These are phyloP conservation scores for Ecliptopera silaceata DNA, from an alignment of 2,888 invertebrate species.

Conservation along the genomic window DNA sequence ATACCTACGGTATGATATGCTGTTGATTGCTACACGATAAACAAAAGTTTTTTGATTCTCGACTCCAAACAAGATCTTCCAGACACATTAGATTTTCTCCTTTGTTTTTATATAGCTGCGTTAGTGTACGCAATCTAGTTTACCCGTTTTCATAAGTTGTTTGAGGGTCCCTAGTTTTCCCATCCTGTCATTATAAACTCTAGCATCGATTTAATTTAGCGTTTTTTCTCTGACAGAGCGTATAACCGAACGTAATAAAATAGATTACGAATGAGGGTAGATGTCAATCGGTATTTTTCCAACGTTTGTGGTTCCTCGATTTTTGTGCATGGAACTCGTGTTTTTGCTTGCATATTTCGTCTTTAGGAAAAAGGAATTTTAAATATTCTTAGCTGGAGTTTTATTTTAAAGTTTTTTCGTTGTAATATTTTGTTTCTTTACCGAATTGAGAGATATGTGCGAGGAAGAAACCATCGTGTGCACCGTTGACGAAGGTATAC, in stretches of 20 bases:
- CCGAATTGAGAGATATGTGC: constrained; percentile 18
- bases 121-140: too few relatives aligned
- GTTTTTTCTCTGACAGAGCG: constrained; percentile 2
- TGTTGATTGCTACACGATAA: too few relatives aligned
- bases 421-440: constrained; percentile 22
- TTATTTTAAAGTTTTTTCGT: neutral
- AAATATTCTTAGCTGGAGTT: constrained; percentile 12
- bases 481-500: constrained; percentile 8
- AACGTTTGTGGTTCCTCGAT: constrained; percentile 3
- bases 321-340: constrained; percentile 8
- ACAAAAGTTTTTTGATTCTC: too few relatives aligned
- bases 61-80: too few relatives aligned
- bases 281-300: neutral
- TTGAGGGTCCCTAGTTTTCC: neutral
- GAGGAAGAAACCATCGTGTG: constrained; percentile 9
- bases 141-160: neutral
- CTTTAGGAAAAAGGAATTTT: constrained; percentile 10
- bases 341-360: constrained; percentile 16
- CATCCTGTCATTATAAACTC: constrained; percentile 5
- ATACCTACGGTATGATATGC: too few relatives aligned
- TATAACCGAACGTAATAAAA: constrained; percentile 16
- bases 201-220: constrained; percentile 4
- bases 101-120: too few relatives aligned
- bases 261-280: constrained; percentile 18
- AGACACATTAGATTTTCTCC: too few relatives aligned